Conservation (phyloP, 2,888 invertebrate species). For the Mythimna impura region DNA sequence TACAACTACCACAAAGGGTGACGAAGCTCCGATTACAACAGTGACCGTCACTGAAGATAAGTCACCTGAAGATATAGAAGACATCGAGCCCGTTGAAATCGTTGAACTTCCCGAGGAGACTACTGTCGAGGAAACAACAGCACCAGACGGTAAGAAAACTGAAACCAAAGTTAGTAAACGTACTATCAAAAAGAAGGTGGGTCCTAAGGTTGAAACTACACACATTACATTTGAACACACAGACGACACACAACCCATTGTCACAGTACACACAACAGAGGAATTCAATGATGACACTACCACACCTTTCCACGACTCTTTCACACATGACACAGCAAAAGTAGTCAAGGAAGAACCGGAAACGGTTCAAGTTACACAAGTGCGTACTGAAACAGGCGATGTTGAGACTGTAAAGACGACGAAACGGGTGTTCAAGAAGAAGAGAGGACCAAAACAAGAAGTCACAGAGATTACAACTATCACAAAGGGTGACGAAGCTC, state of each 20-base stretch:
- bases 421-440: slow-evolving; percentile 76
- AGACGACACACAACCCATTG: slow-evolving; percentile 58
- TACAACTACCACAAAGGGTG: neutral
- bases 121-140: slow-evolving; percentile 53
- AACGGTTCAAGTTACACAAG: slow-evolving; percentile 27
- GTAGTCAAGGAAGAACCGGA: slow-evolving; percentile 29
- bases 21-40: neutral
- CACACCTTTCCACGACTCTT: slow-evolving; percentile 2
- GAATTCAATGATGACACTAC: slow-evolving; percentile 30
- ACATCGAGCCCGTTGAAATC: slow-evolving; percentile 39
- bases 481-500: slow-evolving; percentile 78
- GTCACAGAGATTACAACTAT: slow-evolving; percentile 85
- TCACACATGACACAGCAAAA: neutral
- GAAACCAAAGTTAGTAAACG: slow-evolving; percentile 56
- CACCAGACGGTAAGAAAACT: slow-evolving; percentile 71
- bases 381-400: slow-evolving; percentile 72
- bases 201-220: slow-evolving; percentile 72
- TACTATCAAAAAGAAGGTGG: slow-evolving; percentile 44
- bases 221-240: slow-evolving; percentile 59
- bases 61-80: slow-evolving; percentile 48
- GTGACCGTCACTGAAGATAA: slow-evolving; percentile 31
- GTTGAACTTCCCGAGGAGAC: slow-evolving; percentile 68
- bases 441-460: slow-evolving; percentile 82
- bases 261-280: slow-evolving; percentile 64
- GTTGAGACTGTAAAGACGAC: slow-evolving; percentile 67